A percentile compares a stretch with the other conserved stretches of the same genome.
Evolutionary conservation across 2,888 invertebrate species (phyloP).

Genomic region (Zeuzera pyrina): DNA sequence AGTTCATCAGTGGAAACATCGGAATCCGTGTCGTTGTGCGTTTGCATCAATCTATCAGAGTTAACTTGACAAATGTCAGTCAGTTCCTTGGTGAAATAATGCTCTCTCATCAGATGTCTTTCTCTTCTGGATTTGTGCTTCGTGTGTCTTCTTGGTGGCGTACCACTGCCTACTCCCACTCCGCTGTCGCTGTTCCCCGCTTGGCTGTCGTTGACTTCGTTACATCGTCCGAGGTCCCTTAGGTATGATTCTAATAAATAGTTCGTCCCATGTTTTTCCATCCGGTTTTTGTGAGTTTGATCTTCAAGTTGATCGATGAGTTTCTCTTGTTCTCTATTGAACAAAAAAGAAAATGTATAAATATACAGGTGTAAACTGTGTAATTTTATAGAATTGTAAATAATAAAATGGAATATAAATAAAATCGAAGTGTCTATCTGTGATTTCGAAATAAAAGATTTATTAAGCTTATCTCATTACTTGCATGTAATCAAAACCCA

Average conservation of each 20-base stretch:
- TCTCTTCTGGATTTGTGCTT: constrained; percentile 70
- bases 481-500: too few relatives aligned
- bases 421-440: too few relatives aligned
- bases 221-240: constrained; percentile 52
- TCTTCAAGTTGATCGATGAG: constrained; percentile 86
- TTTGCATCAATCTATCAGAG: constrained; percentile 56
- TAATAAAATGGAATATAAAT: too few relatives aligned
- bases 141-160: constrained; percentile 66
- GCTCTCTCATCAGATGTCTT: constrained; percentile 67
- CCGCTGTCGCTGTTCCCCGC: constrained; percentile 82
- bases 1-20: constrained; percentile 65
- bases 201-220: constrained; percentile 66
- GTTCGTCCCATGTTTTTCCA: constrained; percentile 84
- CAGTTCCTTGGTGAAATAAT: constrained; percentile 69
- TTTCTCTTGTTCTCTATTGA: constrained; percentile 80
- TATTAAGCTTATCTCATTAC: too few relatives aligned
- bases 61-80: constrained; percentile 69
- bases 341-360: background rate
- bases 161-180: constrained; percentile 78
- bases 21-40: constrained; percentile 60
- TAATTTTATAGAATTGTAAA: constrained; percentile 10
- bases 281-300: constrained; percentile 81
- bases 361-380: background rate
- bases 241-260: constrained; percentile 86
- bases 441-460: too few relatives aligned